Percentiles rank a stretch among this genome's conserved stretches.
phyloP scores from a whole-genome alignment of 2,113 vertebrate species.

The Tragelaphus scriptus region DNA sequence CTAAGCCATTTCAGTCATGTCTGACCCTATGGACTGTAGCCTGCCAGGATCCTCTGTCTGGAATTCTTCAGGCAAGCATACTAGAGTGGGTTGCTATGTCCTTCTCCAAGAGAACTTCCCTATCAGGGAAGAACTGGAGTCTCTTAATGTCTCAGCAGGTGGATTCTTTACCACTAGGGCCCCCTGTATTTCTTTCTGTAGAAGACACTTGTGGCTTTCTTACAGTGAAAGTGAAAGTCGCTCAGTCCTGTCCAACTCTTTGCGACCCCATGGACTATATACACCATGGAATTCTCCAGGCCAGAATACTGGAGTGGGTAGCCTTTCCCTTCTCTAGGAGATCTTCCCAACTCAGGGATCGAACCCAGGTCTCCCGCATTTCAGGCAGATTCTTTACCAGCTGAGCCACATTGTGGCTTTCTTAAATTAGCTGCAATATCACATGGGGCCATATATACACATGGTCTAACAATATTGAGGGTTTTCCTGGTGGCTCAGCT shows the following conservation, averaged over 20 bases:
- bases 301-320: neutral
- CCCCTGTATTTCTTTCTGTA: neutral
- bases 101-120: neutral
- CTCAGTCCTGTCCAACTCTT: neutral
- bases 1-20: neutral
- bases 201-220: neutral
- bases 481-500: neutral
- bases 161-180: neutral
- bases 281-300: neutral
- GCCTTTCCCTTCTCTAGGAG: neutral
- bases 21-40: neutral
- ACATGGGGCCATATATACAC: neutral
- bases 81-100: neutral
- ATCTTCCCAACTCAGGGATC: neutral
- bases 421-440: conserved; percentile 28
- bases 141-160: neutral
- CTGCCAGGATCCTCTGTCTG: neutral
- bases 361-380: neutral
- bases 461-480: neutral
- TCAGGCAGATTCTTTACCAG: neutral
- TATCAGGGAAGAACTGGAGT: neutral
- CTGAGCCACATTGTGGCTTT: neutral
- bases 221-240: neutral
- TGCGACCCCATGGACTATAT: neutral
- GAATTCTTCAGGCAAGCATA: neutral